Base-by-base conservation (phyloP, 2,888 invertebrate genomes). In the Cyclophora albipunctata region DNA sequence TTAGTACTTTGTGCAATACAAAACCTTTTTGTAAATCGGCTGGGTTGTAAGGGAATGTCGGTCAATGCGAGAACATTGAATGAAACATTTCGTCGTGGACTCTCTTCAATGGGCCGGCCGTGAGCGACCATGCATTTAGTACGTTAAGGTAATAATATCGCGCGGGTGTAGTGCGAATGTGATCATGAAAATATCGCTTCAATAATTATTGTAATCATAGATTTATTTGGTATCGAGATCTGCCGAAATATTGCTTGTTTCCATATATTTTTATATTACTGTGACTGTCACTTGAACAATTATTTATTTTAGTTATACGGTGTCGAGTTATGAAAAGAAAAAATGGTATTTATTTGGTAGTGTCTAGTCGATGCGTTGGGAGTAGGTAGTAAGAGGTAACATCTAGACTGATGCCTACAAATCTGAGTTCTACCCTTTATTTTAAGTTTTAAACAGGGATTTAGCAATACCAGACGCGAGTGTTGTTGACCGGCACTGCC, bases 241-340 rank as follows among this genome's bases (percentile, higher is more conserved):
- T 82, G 85, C 78, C 74, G 74, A 68, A 71, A 69, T 69, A 67
- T 75, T 69, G 82, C 81, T 83, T 79, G 60, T 68, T 68, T 70
- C 62, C 72, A 67, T 73, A 71, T 71, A 73, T 73, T 71, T 77
- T 69, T 73, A 66, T 73, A 71, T 70, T 68, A 65, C 5, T 63
- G 68, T 70, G 74, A 77, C 70, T 64, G 66, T 75, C 67, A 67
- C 66, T 70, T 58, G 58, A 71, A 66, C 60, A 82, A 81, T 64
- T 78, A 83, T 84, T 84, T 84, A 83, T 84, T 78, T 76, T 80
- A 79, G 79, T 69, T 69, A 69, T 63, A 75, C 67, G 69, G 58
- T 73, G 68, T 74, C 66, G 60, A 66, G 69, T 71, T 71, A 67
- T 20, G 20, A 20, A 20, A 20, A 20, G 20, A 20, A 20, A 20